phyloP scores from a whole-genome alignment of 2,113 vertebrate species.

The Mormoops blainvillei region DNA sequence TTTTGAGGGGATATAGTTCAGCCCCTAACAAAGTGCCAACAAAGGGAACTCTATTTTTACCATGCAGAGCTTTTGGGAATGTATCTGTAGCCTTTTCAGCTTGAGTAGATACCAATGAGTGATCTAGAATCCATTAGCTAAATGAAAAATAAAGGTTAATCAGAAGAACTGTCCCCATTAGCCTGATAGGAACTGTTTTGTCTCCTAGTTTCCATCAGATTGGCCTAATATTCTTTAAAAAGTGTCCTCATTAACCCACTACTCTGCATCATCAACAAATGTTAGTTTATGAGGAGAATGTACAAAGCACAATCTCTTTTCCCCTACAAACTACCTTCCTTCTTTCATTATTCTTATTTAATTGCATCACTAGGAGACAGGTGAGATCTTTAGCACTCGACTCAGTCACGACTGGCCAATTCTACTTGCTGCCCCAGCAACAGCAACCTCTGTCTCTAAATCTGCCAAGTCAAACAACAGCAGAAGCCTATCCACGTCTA shows the following conservation, averaged over 20 bases:
- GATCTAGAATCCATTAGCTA: background rate
- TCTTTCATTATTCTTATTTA: conserved; percentile 55
- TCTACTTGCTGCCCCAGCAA: conserved; percentile 37
- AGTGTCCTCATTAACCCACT: background rate
- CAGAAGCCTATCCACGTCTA: background rate
- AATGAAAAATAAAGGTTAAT: background rate
- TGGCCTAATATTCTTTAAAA: background rate
- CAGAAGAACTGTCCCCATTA: background rate
- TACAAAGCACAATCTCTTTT: conserved; percentile 23
- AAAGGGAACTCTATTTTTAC: background rate
- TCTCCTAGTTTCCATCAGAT: background rate
- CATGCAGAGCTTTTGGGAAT: accelerated
- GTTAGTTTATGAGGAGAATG: conserved; percentile 26
- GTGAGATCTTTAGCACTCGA: background rate
- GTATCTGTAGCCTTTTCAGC: background rate
- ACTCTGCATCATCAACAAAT: background rate
- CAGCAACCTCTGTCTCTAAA: background rate
- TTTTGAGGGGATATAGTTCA: no score
- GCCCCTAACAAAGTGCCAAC: background rate
- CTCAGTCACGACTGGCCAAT: background rate
- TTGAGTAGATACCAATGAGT: accelerated
- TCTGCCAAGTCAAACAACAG: conserved; percentile 45
- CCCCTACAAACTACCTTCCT: conserved; percentile 47
- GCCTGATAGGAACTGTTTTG: no score
- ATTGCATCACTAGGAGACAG: conserved; percentile 65